Evolutionary conservation across 2,113 vertebrate genomes (phyloP).

Genomic region (Ellobius talpinus): DNA sequence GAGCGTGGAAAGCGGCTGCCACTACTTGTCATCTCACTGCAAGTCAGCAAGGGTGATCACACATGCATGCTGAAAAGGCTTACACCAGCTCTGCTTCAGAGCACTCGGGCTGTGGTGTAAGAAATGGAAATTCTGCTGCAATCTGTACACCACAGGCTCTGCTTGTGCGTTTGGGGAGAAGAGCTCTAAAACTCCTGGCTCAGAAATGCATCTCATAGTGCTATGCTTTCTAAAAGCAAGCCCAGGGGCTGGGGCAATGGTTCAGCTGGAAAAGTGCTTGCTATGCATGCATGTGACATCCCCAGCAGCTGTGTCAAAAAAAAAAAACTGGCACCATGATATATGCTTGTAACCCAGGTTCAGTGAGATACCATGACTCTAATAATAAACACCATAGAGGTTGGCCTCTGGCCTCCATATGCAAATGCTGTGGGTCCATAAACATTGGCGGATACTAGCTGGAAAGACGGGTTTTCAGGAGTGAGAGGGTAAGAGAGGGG

Average conservation of each 20-base stretch:
- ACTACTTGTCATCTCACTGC: background rate
- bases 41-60: background rate
- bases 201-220: background rate
- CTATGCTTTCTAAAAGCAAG: background rate
- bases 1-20: background rate
- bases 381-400: background rate
- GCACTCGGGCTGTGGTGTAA: background rate
- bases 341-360: background rate
- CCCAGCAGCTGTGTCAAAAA: background rate
- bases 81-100: background rate
- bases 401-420: background rate
- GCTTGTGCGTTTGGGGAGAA: background rate
- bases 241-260: background rate
- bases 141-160: background rate
- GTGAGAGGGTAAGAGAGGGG: background rate
- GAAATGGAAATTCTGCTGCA: background rate
- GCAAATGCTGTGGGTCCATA: background rate
- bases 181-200: background rate
- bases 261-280: background rate
- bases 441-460: background rate
- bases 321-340: background rate
- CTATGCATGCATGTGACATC: background rate
- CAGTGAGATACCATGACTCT: background rate
- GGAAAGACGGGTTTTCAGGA: background rate
- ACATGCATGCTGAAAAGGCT: too few species aligned